These are phyloP conservation scores for Drosophila nigricruria DNA, from an alignment of 2,888 invertebrate genomes.

Conservation along the genomic window DNA sequence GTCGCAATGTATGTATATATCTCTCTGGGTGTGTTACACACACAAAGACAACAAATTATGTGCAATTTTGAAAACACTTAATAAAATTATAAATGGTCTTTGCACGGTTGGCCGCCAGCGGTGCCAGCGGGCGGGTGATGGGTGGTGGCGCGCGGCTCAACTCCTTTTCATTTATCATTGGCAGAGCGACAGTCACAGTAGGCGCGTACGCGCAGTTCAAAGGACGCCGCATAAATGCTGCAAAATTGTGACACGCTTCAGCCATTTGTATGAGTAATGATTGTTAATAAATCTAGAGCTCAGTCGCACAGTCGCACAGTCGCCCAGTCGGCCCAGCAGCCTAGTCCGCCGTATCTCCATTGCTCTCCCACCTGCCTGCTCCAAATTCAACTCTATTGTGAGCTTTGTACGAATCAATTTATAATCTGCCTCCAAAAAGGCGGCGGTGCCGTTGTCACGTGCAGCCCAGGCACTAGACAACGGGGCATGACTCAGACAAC, in stretches of 20 bases:
- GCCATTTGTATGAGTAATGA: constrained; percentile 83
- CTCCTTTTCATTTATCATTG: constrained; percentile 78
- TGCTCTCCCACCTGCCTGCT: constrained; percentile 41
- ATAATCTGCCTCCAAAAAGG: constrained; percentile 68
- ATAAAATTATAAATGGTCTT: constrained; percentile 83
- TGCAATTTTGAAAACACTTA: constrained; percentile 82
- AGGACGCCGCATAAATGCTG: constrained; percentile 73
- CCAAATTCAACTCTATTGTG: constrained; percentile 80
- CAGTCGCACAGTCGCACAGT: background rate
- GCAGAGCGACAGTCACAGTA: constrained; percentile 40
- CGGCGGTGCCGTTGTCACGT: constrained; percentile 68
- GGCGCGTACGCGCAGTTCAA: constrained; percentile 67
- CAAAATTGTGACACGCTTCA: constrained; percentile 83
- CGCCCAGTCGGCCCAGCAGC: background rate
- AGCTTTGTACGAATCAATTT: constrained; percentile 80
- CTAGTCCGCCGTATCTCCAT: constrained; percentile 6
- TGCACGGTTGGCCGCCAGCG: constrained; percentile 58
- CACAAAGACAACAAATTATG: constrained; percentile 80
- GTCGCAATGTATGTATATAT: background rate
- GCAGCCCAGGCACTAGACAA: constrained; percentile 55
- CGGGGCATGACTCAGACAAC: constrained; percentile 34
- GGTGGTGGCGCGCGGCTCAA: constrained; percentile 27
- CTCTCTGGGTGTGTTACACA: background rate
- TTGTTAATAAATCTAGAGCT: constrained; percentile 76
- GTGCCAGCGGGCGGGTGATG: background rate